phyloP scores from a whole-genome alignment of 1,140 invertebrate genomes.

The Melipona quadrifasciata region DNA sequence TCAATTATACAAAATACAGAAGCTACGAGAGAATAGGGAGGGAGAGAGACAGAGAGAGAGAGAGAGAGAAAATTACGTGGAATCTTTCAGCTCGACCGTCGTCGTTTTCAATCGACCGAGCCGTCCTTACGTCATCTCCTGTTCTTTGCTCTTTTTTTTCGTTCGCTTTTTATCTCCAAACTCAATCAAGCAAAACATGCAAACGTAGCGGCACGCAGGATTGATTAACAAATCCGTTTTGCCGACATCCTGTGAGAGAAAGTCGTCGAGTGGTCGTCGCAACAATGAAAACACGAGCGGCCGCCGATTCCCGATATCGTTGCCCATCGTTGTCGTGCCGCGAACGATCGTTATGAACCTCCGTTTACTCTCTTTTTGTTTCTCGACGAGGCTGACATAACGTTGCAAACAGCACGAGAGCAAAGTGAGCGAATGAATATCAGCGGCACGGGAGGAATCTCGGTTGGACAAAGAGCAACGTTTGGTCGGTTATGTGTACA shows the following conservation, averaged over 20 bases:
- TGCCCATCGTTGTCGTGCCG: not conserved
- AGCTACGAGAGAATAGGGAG: too few relatives aligned
- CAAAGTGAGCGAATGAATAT: slow-evolving; percentile 26
- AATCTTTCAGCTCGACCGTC: not conserved
- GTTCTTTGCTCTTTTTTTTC: not conserved
- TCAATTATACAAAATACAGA: not conserved
- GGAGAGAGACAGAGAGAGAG: too few relatives aligned
- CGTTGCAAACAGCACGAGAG: not conserved
- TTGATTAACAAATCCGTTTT: too few relatives aligned
- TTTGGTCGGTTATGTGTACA: not conserved
- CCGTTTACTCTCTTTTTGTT: not conserved
- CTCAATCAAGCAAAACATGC: slow-evolving; percentile 24
- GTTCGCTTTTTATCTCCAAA: not conserved
- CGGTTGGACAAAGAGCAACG: not conserved
- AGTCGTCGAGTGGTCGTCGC: not conserved
- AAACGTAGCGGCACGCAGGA: not conserved
- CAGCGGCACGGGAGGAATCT: slow-evolving; percentile 13
- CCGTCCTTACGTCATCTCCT: not conserved
- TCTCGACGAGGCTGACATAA: not conserved
- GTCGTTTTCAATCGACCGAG: not conserved
- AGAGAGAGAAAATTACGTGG: too few relatives aligned
- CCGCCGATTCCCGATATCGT: not conserved
- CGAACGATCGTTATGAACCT: not conserved
- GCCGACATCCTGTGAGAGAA: not conserved
- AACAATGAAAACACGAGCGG: not conserved